Conservation (phyloP, 1,140 invertebrate genomes). For the Contarinia nasturtii region DNA sequence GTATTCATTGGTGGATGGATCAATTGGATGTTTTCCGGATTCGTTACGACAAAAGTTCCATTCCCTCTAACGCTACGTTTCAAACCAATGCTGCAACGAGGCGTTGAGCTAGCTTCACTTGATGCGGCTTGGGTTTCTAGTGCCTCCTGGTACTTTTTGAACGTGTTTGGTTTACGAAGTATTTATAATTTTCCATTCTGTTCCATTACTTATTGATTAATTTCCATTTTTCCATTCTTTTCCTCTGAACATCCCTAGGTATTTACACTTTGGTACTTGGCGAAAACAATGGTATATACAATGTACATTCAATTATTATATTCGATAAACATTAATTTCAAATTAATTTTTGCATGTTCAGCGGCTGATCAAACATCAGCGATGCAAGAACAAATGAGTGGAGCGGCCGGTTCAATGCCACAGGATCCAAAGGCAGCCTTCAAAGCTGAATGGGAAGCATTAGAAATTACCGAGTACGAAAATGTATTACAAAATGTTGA, state of each 20-base stretch:
- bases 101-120: constrained; percentile 82
- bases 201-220: too few relatives aligned
- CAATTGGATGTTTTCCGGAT: constrained; percentile 99
- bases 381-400: constrained; percentile 97
- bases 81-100: constrained; percentile 98
- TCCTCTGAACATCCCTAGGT: too few relatives aligned
- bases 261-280: constrained; percentile 90
- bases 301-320: constrained; percentile 1
- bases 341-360: constrained; percentile 9
- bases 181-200: too few relatives aligned
- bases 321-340: too few relatives aligned
- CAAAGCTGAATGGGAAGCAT: constrained; percentile 97
- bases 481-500: constrained; percentile 74
- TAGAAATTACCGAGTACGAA: constrained; percentile 88
- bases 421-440: constrained; percentile 96
- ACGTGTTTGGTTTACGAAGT: constrained; percentile 94
- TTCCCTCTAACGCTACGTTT: constrained; percentile 95
- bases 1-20: constrained; percentile 98
- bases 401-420: constrained; percentile 90
- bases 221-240: too few relatives aligned
- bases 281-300: constrained; percentile 76
- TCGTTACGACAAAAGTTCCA: constrained; percentile 97
- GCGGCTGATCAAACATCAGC: constrained; percentile 87
- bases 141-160: constrained; percentile 99
- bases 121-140: constrained; percentile 99